Evolutionary conservation across 2,888 invertebrate species (phyloP), one percentile per base, ranked within the genome.

Genomic region (Cryptocephalus primarius): DNA sequence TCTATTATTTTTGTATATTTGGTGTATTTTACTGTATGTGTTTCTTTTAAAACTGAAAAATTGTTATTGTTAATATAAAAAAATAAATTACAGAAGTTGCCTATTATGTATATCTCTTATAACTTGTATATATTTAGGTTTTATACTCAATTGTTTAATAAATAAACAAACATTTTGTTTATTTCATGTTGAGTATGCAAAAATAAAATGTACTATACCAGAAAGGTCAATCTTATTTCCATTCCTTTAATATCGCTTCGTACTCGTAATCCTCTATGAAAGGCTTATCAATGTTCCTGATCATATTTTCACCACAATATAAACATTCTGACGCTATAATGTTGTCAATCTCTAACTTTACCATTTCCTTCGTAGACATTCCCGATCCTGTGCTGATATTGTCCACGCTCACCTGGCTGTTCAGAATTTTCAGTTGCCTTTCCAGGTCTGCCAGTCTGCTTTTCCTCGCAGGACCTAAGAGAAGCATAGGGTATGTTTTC

Each of bases 271-370:
- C 84, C 10, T 83, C 78, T 39, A 93, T 85, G 65, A 94, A 94
- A 1, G 92, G 90, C 59, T 85, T 82, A 67, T 93, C 92, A 47
- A 95, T 88, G 39, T 87, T 83, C 54, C 85, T 83, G 60, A 95
- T 92, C 85, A 94, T 91, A 59, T 83, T 77, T 55, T 93, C 88
- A 3, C 96, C 94, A 66, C 96, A 96, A 72, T 85, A 92, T 6
- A 92, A 75, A 67, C 96, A 96, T 70, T 96, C 94, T 0, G 83
- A 80, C 1, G 94, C 94, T 1, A 95, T 76, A 2, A 95, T 79
- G 60, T 89, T 87, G 68, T 95, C 94, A 33, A 95, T 80, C 59
- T 92, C 88, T 39, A 80, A 77, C 69, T 88, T 83, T 1, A 89
- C 70, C 51, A 82, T 76, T 51, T 86, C 85, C 40, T 80, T 73